Conservation (phyloP, 2,797 vertebrate genomes). For the Rhodeus uyekii region DNA sequence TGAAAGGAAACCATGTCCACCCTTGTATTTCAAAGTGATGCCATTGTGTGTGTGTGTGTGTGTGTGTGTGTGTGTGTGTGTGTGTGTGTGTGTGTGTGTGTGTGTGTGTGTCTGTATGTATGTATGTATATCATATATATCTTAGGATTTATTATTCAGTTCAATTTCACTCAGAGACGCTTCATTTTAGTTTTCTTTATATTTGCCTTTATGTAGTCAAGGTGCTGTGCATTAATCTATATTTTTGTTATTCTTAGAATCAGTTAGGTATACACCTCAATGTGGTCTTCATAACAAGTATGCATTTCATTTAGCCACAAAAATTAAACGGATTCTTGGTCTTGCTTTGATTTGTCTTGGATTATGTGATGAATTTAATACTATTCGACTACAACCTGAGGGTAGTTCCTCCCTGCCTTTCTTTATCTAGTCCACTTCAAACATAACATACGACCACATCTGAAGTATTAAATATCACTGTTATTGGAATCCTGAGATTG, state of each 20-base stretch:
- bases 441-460: neutral
- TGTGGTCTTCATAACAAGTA: neutral
- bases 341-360: constrained; percentile 28
- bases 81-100: too few relatives aligned
- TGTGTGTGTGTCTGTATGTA: too few relatives aligned
- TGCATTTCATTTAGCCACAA: constrained; percentile 1
- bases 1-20: neutral
- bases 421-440: neutral
- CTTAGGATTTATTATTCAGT: constrained; percentile 8
- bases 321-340: constrained; percentile 3
- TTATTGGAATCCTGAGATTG: constrained; percentile 34
- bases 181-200: neutral
- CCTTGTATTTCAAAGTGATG: too few relatives aligned
- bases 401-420: neutral
- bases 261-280: neutral
- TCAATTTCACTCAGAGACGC: neutral
- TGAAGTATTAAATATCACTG: constrained; percentile 27
- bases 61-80: too few relatives aligned
- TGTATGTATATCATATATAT: too few relatives aligned
- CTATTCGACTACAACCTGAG: neutral
- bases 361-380: constrained; percentile 4
- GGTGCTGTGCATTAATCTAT: neutral
- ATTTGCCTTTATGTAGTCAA: neutral
- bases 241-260: neutral
- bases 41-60: too few relatives aligned